Evolutionary conservation across 2,888 invertebrate species (phyloP).

Genomic region (Chromoteleia sp.): DNA sequence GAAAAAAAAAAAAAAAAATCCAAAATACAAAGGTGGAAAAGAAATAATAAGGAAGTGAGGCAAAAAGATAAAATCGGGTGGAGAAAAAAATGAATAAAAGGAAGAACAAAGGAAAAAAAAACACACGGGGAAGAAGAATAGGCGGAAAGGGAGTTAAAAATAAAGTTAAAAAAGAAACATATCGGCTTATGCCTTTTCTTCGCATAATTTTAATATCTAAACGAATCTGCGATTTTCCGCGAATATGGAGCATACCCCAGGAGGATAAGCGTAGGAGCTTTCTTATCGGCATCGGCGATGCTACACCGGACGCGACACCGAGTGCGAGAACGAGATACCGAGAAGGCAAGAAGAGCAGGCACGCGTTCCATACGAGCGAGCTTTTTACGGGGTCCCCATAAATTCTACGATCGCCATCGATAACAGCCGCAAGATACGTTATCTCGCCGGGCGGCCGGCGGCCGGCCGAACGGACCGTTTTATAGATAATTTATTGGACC

Average conservation of each 20-base stretch:
- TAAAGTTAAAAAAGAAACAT: slow-evolving; percentile 22
- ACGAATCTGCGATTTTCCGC: slow-evolving; percentile 52
- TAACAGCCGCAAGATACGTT: slow-evolving; percentile 81
- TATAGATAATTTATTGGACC: slow-evolving; percentile 79
- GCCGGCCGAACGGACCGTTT: slow-evolving; percentile 75
- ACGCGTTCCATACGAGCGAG: slow-evolving; percentile 70
- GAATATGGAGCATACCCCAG: slow-evolving; percentile 53
- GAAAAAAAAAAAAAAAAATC: too few relatives aligned
- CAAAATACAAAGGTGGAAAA: too few relatives aligned
- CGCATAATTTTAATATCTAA: slow-evolving; percentile 53
- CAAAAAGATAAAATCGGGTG: too few relatives aligned
- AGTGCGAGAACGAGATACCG: slow-evolving; percentile 59
- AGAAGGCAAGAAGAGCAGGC: slow-evolving; percentile 71
- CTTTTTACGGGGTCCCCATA: slow-evolving; percentile 77
- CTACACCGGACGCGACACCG: slow-evolving; percentile 71
- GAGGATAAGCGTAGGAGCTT: slow-evolving; percentile 31
- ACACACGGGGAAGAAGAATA: slow-evolving; percentile 10
- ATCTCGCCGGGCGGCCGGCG: slow-evolving; percentile 74
- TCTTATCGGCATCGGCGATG: slow-evolving; percentile 68
- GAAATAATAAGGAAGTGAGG: too few relatives aligned
- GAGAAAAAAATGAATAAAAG: too few relatives aligned
- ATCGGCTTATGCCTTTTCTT: slow-evolving; percentile 48
- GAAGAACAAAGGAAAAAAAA: slow-evolving; percentile 15
- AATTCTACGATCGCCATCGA: slow-evolving; percentile 82
- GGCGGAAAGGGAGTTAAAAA: slow-evolving; percentile 34